phyloP scores from a whole-genome alignment of 2,113 vertebrate species.

The Stigmatopora nigra region DNA sequence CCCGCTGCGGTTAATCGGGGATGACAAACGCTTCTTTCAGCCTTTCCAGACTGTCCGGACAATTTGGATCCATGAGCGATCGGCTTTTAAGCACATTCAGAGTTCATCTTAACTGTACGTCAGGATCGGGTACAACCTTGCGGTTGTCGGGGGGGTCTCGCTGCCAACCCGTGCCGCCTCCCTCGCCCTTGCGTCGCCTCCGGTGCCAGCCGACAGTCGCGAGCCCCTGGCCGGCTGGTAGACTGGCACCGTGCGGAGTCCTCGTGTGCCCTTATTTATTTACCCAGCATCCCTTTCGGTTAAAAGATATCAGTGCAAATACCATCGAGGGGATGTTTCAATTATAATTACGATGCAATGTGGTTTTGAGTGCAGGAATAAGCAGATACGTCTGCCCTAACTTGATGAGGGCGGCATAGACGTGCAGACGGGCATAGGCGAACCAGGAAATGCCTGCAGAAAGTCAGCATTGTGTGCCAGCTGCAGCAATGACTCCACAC shows the following conservation, averaged over 20 bases:
- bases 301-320: neutral
- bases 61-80: neutral
- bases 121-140: conserved; percentile 27
- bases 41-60: neutral
- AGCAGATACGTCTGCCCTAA: conserved; percentile 5
- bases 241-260: conserved; percentile 45
- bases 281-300: conserved; percentile 6
- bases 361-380: neutral
- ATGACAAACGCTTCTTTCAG: conserved; percentile 25
- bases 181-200: conserved; percentile 22
- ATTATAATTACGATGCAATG: neutral
- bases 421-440: conserved; percentile 33
- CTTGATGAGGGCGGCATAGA: conserved; percentile 17
- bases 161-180: conserved; percentile 47
- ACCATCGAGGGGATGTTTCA: neutral
- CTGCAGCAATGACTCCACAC: conserved; percentile 41
- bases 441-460: conserved; percentile 58
- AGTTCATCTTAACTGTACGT: conserved; percentile 23
- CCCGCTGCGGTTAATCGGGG: conserved; percentile 50
- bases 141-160: conserved; percentile 26
- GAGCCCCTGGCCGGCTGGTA: conserved; percentile 35
- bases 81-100: neutral
- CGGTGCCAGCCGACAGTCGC: conserved; percentile 43
- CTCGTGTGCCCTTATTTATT: conserved; percentile 5
- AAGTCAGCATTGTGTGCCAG: conserved; percentile 31